Conservation (phyloP, 2,797 vertebrate species). For the Paedocypris micromegethes region DNA sequence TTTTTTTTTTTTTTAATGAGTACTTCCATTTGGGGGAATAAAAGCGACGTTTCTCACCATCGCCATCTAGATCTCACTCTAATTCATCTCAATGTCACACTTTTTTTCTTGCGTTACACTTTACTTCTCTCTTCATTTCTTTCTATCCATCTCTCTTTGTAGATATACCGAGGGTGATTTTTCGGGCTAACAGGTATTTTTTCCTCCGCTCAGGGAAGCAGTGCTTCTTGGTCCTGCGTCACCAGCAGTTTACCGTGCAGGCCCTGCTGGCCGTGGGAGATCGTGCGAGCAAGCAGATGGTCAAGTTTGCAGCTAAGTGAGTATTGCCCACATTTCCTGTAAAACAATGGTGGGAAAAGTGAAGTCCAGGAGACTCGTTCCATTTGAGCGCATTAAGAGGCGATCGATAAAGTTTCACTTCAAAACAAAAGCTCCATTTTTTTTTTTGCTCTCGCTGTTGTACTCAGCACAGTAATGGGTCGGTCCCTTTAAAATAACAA, state of each 20-base stretch:
- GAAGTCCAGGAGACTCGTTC: constrained; percentile 69
- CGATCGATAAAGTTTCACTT: constrained; percentile 65
- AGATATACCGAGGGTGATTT: background rate
- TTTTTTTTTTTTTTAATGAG: too few relatives aligned
- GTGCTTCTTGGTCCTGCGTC: constrained; percentile 96
- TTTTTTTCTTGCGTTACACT: too few relatives aligned
- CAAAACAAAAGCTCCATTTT: constrained; percentile 58
- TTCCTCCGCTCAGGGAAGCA: constrained; percentile 83
- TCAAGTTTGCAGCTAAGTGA: constrained; percentile 99
- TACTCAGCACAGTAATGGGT: constrained; percentile 57
- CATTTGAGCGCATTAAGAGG: constrained; percentile 83
- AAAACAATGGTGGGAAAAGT: constrained; percentile 97
- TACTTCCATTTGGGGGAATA: too few relatives aligned
- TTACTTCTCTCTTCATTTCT: background rate
- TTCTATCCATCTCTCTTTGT: background rate
- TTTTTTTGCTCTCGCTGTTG: constrained; percentile 34
- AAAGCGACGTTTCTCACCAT: too few relatives aligned
- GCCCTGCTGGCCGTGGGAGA: constrained; percentile 96
- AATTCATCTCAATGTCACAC: too few relatives aligned
- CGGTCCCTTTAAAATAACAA: constrained; percentile 61
- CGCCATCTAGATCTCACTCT: too few relatives aligned
- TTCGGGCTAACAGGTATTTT: constrained; percentile 31
- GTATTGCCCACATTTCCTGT: constrained; percentile 89
- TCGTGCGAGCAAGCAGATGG: constrained; percentile 99
- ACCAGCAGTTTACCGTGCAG: constrained; percentile 97